A percentile compares a stretch with the other conserved stretches of the same genome.
Evolutionary conservation across 2,797 vertebrate genomes (phyloP).

Genomic region (Sebastes nivosus): DNA sequence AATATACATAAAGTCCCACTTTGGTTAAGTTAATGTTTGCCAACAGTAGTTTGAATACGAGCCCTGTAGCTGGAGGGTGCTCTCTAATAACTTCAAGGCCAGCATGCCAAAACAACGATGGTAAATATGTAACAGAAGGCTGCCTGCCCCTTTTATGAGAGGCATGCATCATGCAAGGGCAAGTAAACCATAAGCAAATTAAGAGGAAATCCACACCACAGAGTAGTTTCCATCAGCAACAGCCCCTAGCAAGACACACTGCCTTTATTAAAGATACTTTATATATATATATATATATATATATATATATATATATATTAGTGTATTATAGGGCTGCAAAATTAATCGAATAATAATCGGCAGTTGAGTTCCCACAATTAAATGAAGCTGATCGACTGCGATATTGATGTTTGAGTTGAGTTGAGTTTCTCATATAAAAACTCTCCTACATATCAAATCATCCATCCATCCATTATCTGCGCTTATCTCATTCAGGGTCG

Average conservation of each 20-base stretch:
- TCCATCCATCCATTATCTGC: too few relatives aligned
- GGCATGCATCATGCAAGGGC: neutral
- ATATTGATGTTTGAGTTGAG: too few relatives aligned
- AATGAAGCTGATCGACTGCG: too few relatives aligned
- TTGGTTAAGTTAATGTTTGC: conserved; percentile 6
- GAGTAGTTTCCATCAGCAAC: neutral
- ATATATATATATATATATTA: neutral
- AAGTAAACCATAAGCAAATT: neutral
- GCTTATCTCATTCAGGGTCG: too few relatives aligned
- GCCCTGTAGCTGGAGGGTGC: neutral
- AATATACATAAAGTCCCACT: neutral
- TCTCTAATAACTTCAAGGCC: neutral
- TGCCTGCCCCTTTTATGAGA: neutral
- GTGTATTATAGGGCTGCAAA: neutral
- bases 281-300: neutral
- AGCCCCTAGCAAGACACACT: neutral
- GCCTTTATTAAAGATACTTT: neutral
- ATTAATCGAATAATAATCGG: too few relatives aligned
- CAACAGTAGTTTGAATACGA: neutral
- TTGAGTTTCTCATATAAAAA: too few relatives aligned
- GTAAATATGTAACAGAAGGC: neutral
- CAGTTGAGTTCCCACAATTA: too few relatives aligned
- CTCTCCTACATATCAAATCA: too few relatives aligned
- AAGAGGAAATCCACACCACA: conserved; percentile 14
- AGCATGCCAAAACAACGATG: neutral